Base-by-base conservation (phyloP, 2,797 vertebrate species). In the Gambusia yucatana region DNA sequence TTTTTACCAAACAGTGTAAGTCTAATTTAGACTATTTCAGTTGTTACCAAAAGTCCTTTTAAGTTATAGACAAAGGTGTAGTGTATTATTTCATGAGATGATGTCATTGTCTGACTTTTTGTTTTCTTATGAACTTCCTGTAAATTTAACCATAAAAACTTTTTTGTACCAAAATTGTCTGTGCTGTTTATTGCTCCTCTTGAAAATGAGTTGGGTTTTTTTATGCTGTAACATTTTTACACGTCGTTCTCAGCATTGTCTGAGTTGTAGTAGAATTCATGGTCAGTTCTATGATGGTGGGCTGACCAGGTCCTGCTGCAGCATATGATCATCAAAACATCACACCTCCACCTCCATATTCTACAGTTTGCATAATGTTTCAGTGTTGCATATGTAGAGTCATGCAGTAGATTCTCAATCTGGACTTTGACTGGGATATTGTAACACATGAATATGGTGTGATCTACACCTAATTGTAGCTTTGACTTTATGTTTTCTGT, bases 111-210 rank as follows among this genome's bases (percentile, higher is more conserved):
- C 79, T 82, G 63, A 59, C 48, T 80, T 83, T 88, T 85, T 84
- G 73, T 87, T 77, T 81, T 61, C 73, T 85, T 48, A 75, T 87
- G 46, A 82, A 46, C 73, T 86, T 48, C 44, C 55, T 61, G 93
- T 94, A 94, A 89, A 95, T 94, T 93, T 81, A 78, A 93, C 85
- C 91, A 93, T 93, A 94, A 94, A 94, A 77, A 43, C 81, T 84
- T 86, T 93, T 94, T 94, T 93, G 83, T 92, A 93, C 84, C 55
- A 59, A 78, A 46, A 30, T 7, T 78, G 50, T 5, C 39, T 76
- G 41, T 44, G 46, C 16, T 82, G 57, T 50, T 55, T 9, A 28
- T 82, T 39, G 33, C 61, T 63, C 46, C 2, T n/a, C 11, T 86
- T 84, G 57, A 57, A 79, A 78, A 69, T 17, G 0, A 75, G 6